Evolutionary conservation across 64 coral and sea anemone genomes (phyloP).

Genomic region (Stichodactyla helianthus): DNA sequence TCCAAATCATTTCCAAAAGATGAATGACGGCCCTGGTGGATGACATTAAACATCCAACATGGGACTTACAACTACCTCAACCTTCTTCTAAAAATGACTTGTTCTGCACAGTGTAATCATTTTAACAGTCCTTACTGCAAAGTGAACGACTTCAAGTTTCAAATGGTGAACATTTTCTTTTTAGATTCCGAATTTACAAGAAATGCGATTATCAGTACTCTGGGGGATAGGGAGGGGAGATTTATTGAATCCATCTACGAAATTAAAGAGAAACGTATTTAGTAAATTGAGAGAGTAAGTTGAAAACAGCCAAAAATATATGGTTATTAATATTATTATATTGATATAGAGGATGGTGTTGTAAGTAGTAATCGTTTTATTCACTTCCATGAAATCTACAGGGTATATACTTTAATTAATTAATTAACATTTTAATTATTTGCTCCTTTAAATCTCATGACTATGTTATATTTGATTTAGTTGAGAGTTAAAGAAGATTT

Average conservation of each 20-base stretch:
- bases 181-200: neutral
- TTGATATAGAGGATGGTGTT: neutral
- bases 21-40: neutral
- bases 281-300: constrained; percentile 17
- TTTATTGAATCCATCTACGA: constrained; percentile 20
- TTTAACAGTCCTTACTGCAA: neutral
- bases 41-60: neutral
- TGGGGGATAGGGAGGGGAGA: neutral
- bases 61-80: too few relatives aligned
- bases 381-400: constrained; percentile 8
- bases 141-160: neutral
- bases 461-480: neutral
- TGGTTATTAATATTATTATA: constrained; percentile 19
- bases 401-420: neutral
- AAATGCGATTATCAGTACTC: neutral
- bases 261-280: constrained; percentile 20
- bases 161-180: neutral
- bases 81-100: neutral
- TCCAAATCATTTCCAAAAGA: too few relatives aligned
- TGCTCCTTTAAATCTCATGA: neutral
- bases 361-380: neutral
- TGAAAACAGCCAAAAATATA: constrained; percentile 7
- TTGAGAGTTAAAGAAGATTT: neutral
- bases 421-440: constrained; percentile 1
- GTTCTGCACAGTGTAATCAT: neutral